A percentile compares a stretch with the other conserved stretches of the same genome.
phyloP scores from a whole-genome alignment of 2,888 invertebrate genomes.

The Volucella inanis region DNA sequence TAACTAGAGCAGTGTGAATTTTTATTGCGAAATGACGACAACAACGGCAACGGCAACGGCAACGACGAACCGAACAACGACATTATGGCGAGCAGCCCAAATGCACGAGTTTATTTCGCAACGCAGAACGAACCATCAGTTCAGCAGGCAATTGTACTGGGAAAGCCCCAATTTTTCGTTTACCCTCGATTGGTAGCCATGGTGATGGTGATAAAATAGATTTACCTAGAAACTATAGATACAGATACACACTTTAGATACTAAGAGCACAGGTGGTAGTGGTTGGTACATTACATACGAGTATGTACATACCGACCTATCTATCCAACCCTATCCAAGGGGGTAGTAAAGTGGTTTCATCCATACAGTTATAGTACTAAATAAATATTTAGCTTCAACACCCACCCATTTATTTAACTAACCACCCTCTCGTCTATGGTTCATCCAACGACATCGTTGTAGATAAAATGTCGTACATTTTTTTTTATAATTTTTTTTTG shows the following conservation, averaged over 20 bases:
- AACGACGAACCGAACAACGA: conserved; percentile 23
- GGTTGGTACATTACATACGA: conserved; percentile 14
- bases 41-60: conserved; percentile 19
- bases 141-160: conserved; percentile 75
- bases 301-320: no score
- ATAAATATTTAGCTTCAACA: conserved; percentile 52
- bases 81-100: conserved; percentile 33
- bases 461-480: conserved; percentile 33
- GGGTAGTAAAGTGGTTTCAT: conserved; percentile 40
- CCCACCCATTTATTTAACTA: conserved; percentile 28
- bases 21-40: conserved; percentile 71
- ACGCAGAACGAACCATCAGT: conserved; percentile 30
- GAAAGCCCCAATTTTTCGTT: conserved; percentile 80
- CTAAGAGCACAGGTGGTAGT: conserved; percentile 28
- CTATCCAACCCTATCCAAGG: conserved; percentile 4
- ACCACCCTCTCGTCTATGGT: conserved; percentile 29
- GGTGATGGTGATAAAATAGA: conserved; percentile 83
- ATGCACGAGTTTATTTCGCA: conserved; percentile 35
- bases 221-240: conserved; percentile 78
- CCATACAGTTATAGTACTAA: conserved; percentile 19
- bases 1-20: conserved; percentile 68
- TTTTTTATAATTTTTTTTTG: conserved; percentile 1
- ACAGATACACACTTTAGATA: conserved; percentile 69
- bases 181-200: conserved; percentile 82
- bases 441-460: conserved; percentile 68